Evolutionary conservation across 2,888 invertebrate species (phyloP).

Genomic region (Oligia strigilis): DNA sequence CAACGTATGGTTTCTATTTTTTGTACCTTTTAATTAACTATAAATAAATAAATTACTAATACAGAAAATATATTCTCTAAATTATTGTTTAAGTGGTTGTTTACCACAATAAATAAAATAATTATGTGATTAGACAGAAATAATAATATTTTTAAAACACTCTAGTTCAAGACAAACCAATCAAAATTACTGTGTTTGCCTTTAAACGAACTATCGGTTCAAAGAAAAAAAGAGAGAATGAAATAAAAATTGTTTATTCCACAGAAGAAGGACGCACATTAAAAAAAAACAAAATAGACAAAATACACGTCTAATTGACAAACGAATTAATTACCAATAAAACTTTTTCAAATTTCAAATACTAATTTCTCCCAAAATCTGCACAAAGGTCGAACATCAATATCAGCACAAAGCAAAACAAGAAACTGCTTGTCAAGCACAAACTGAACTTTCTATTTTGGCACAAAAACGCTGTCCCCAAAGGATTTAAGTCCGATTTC

Average conservation of each 20-base stretch:
- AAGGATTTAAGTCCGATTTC: conserved; percentile 75
- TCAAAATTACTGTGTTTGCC: neutral
- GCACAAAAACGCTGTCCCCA: conserved; percentile 71
- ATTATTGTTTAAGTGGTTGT: neutral
- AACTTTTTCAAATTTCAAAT: conserved; percentile 4
- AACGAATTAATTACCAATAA: conserved; percentile 4
- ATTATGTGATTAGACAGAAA: neutral
- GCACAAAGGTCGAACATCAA: conserved; percentile 12
- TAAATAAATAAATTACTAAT: neutral
- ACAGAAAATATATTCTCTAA: neutral
- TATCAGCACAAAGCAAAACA: conserved; percentile 30
- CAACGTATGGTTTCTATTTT: no score
- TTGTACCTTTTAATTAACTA: no score
- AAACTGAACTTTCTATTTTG: conserved; percentile 55
- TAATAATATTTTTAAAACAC: neutral
- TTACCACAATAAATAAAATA: neutral
- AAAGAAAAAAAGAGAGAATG: neutral
- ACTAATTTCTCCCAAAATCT: conserved; percentile 7
- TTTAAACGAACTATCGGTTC: neutral
- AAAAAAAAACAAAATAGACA: neutral
- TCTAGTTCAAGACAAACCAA: neutral
- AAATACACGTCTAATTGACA: neutral
- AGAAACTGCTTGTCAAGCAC: conserved; percentile 47
- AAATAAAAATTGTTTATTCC: neutral
- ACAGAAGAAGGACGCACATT: neutral